phyloP scores from a whole-genome alignment of 2,113 vertebrate genomes.

The Ursus arctos region DNA sequence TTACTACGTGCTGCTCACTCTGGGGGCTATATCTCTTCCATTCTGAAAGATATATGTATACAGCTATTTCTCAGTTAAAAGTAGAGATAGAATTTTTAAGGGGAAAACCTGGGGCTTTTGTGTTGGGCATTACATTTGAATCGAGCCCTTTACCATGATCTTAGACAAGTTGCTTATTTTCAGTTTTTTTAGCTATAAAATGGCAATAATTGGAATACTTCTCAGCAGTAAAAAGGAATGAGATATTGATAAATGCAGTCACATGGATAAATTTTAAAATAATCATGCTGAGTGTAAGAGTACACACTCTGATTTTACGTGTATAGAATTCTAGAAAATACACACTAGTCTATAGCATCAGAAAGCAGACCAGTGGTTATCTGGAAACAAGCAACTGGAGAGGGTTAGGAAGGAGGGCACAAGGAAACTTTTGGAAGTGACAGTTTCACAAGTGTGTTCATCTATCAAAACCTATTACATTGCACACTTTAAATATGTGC shows the following conservation, averaged over 20 bases:
- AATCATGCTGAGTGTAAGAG: not conserved
- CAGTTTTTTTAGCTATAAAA: not conserved
- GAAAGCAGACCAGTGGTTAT: slow-evolving; percentile 20
- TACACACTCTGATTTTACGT: not conserved
- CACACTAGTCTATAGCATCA: not conserved
- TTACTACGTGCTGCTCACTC: not conserved
- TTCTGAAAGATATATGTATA: not conserved
- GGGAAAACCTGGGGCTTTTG: not conserved
- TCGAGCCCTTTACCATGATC: not conserved
- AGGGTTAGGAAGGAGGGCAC: not conserved
- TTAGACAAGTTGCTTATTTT: slow-evolving; percentile 32
- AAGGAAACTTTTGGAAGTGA: not conserved
- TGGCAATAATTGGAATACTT: not conserved
- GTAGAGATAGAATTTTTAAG: not conserved
- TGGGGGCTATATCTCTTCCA: not conserved
- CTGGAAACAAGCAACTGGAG: not conserved
- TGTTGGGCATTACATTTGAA: slow-evolving; percentile 36
- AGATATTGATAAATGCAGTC: not conserved
- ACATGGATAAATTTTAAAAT: not conserved
- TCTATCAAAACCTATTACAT: not conserved
- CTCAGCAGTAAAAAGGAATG: not conserved
- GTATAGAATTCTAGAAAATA: not conserved
- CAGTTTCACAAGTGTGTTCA: not conserved
- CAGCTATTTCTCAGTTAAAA: slow-evolving; percentile 32
- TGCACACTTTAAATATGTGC: not conserved